Conservation (phyloP, 1,140 invertebrate species). For the Lucilia cuprina region DNA sequence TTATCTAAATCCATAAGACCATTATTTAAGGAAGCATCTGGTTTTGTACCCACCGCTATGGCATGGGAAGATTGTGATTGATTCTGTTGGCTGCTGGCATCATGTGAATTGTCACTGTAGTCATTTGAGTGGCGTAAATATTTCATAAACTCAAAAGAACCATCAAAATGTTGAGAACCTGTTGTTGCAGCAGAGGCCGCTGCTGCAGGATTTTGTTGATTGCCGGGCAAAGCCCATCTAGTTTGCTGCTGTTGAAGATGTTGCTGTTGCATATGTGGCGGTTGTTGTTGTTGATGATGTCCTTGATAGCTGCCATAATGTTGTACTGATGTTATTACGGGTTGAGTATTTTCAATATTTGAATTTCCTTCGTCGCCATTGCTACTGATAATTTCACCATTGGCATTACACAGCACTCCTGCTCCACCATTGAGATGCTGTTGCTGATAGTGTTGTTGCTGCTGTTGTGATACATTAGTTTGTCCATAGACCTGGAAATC, state of each 20-base stretch:
- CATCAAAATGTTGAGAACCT: constrained; percentile 53
- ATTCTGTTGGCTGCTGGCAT: not conserved
- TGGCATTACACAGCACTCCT: not conserved
- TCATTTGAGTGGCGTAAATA: constrained; percentile 59
- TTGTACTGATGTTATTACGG: constrained; percentile 9
- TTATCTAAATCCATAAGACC: constrained; percentile 56
- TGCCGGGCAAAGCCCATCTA: not conserved
- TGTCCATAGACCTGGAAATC: constrained; percentile 60
- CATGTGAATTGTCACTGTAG: constrained; percentile 40
- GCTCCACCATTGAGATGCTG: constrained; percentile 42
- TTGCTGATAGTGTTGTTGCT: constrained; percentile 44
- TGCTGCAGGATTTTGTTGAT: not conserved
- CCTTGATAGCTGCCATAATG: constrained; percentile 19
- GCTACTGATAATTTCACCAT: not conserved
- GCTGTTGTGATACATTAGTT: not conserved
- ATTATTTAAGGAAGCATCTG: not conserved
- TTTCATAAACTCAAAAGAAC: constrained; percentile 61
- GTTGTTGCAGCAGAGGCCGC: not conserved
- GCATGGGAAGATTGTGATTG: constrained; percentile 2
- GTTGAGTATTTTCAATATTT: constrained; percentile 35
- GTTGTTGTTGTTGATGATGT: constrained; percentile 23
- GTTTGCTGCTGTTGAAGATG: not conserved
- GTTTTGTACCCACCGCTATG: constrained; percentile 29
- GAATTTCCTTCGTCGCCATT: constrained; percentile 37
- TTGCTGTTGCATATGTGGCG: not conserved